Evolutionary conservation across 2,113 vertebrate species (phyloP).

Genomic region (Neolamprologus hecqui): DNA sequence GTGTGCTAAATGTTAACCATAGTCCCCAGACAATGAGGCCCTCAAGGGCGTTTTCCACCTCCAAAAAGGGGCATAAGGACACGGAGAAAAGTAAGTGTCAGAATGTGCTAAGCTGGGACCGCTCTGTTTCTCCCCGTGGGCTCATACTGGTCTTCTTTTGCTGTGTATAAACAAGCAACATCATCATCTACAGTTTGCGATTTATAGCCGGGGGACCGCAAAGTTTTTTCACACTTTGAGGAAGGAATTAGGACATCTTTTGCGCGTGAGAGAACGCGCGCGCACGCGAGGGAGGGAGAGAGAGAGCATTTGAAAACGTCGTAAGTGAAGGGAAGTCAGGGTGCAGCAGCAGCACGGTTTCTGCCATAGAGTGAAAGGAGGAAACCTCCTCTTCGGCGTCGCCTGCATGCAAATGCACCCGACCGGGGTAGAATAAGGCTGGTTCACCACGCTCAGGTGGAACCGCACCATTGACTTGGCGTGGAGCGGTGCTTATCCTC

Average conservation of each 20-base stretch:
- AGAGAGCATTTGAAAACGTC: background rate
- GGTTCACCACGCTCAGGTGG: background rate
- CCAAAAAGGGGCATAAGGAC: background rate
- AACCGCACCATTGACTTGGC: background rate
- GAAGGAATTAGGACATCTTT: constrained; percentile 25
- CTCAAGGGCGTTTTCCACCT: constrained; percentile 3
- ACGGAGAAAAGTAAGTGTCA: background rate
- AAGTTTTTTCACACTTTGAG: constrained; percentile 13
- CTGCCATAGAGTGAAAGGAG: background rate
- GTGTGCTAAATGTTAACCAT: constrained; percentile 22
- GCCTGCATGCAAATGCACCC: constrained; percentile 21
- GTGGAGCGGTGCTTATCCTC: background rate
- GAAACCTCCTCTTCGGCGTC: background rate
- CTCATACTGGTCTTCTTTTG: background rate
- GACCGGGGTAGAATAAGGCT: background rate
- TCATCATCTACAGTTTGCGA: constrained; percentile 14
- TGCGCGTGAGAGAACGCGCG: background rate
- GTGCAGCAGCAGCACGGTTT: constrained; percentile 17
- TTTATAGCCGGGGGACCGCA: constrained; percentile 9
- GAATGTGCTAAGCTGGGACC: background rate
- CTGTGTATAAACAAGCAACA: constrained; percentile 17
- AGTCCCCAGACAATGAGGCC: background rate
- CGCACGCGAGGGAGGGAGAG: background rate
- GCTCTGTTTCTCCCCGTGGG: background rate
- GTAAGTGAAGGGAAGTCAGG: constrained; percentile 19